These are phyloP conservation scores for Drosophila parvula DNA, from an alignment of 1,140 invertebrate species.

Conservation along the genomic window DNA sequence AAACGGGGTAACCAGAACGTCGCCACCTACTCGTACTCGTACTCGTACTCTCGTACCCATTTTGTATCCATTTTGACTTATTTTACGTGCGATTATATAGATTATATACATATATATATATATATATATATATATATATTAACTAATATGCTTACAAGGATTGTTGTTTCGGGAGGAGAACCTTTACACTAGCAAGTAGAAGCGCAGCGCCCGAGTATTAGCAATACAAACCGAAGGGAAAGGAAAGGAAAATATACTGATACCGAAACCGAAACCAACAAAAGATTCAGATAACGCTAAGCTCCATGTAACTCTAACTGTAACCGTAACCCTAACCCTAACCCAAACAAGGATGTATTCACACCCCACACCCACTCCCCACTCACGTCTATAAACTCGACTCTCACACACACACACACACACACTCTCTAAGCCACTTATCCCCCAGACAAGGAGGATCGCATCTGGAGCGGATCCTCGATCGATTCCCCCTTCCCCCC, in stretches of 20 bases:
- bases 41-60: slow-evolving; percentile 56
- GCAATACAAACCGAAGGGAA: slow-evolving; percentile 22
- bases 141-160: slow-evolving; percentile 57
- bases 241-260: slow-evolving; percentile 9
- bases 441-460: slow-evolving; percentile 1
- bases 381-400: neutral
- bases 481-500: slow-evolving; percentile 1
- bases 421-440: neutral
- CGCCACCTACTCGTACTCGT: slow-evolving; percentile 68
- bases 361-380: slow-evolving; percentile 11
- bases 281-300: slow-evolving; percentile 22
- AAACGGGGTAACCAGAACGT: slow-evolving; percentile 56
- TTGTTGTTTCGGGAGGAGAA: slow-evolving; percentile 46
- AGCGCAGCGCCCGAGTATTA: slow-evolving; percentile 28
- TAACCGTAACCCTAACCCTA: neutral
- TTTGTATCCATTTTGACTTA: slow-evolving; percentile 78
- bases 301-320: slow-evolving; percentile 11
- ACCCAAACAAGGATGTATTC: slow-evolving; percentile 19
- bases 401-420: neutral
- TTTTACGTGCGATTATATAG: slow-evolving; percentile 62
- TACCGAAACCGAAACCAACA: slow-evolving; percentile 3
- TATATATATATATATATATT: slow-evolving; percentile 30
- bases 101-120: slow-evolving; percentile 25
- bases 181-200: slow-evolving; percentile 60
- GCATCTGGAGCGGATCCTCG: slow-evolving; percentile 12